Base-by-base conservation (phyloP, 1,140 invertebrate genomes). In the Tachypleus tridentatus region DNA sequence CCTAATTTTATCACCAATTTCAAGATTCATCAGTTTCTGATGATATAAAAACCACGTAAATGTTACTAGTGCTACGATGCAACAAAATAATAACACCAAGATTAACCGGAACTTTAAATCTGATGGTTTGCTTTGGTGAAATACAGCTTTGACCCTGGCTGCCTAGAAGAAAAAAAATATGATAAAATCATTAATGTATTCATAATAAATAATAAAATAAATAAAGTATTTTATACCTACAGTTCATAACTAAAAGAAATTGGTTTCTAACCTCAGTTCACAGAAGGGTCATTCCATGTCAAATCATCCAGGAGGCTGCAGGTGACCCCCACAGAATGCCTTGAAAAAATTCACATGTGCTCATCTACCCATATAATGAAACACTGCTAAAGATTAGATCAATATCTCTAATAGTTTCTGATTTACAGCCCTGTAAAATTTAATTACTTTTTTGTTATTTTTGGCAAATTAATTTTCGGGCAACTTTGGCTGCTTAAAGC, bases 91-190 rank as follows among this genome's bases (percentile, higher is more conserved):
- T 59, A 66, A 57, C 11, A 69, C 58, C 49, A 69, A 61, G n/a
- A 69, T 53, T 5, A 69, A 8, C 4, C 66, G 64, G 60, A 71
- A 71, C 9, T 68, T 57, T 60, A 72, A 72, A 61, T 72, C 70
- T 4, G 68, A 67, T 29, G 64, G 69, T 61, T 70, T 71, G 49
- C 68, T 64, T 51, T 63, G 62, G 48, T 65, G 64, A 5, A 71
- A 62, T 57, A 67, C 66, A 8, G 66, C 63, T n/a, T 64, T 64
- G 9, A 68, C 64, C 29, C 58, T 29, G 11, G 67, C 64, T 10
- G 60, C 64, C 67, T 68, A 9, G 47, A 68, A 63, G 29, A 65
- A 51, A 67, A 49, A 62, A 64, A 57, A 61, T n/a, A n/a, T 49
- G 29, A 29, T 51, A 58, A 63, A 50, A 53, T 9, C 4, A 49